These are phyloP conservation scores for Tretioscincus oriximinensis DNA, from an alignment of 2,113 vertebrate species.

Conservation along the genomic window DNA sequence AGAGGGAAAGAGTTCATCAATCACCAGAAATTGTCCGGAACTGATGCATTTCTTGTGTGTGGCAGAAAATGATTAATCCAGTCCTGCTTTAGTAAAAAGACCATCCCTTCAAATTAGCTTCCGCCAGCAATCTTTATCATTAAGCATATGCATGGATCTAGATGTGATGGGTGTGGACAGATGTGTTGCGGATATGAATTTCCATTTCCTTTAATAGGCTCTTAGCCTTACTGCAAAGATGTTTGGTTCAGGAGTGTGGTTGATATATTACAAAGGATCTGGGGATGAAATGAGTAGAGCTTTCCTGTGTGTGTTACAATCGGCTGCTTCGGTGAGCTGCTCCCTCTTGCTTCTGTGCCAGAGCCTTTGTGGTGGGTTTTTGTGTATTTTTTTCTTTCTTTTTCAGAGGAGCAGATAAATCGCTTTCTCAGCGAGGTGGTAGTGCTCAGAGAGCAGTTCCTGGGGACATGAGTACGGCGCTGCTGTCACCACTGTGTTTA, in stretches of 20 bases:
- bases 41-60: neutral
- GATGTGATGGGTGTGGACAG: constrained; percentile 26
- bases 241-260: fast-evolving
- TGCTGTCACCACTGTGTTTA: constrained; percentile 61
- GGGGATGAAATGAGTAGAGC: neutral
- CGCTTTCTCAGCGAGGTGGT: constrained; percentile 24
- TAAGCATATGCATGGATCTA: neutral
- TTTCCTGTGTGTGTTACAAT: constrained; percentile 27
- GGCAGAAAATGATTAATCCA: neutral
- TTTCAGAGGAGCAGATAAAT: constrained; percentile 60
- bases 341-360: constrained; percentile 51
- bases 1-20: neutral
- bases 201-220: neutral
- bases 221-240: neutral
- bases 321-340: constrained; percentile 3
- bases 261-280: constrained; percentile 47
- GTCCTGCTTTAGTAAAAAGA: constrained; percentile 6
- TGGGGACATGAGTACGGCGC: constrained; percentile 26
- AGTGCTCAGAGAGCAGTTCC: constrained; percentile 11
- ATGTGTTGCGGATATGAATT: constrained; percentile 26
- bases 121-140: constrained; percentile 7
- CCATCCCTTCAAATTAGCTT: neutral
- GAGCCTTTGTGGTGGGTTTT: neutral
- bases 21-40: neutral
- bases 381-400: constrained; percentile 19